phyloP scores from a whole-genome alignment of 2,888 invertebrate species.

The Cephalotes varians region DNA sequence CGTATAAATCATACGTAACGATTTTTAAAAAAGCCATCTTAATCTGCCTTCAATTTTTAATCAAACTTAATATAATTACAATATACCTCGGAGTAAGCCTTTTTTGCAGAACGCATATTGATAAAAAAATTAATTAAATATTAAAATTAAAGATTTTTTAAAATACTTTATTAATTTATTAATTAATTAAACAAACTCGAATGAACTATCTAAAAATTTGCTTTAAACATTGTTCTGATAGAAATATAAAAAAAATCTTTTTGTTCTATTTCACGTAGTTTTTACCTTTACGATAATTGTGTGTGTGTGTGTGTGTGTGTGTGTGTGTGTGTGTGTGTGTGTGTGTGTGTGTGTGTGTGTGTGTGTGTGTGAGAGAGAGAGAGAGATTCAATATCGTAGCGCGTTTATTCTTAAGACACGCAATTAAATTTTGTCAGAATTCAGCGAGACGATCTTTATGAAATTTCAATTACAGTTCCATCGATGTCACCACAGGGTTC shows the following conservation, averaged over 20 bases:
- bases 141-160: background rate
- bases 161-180: background rate
- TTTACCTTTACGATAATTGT: too few species aligned
- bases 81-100: background rate
- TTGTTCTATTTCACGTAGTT: background rate
- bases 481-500: slow-evolving; percentile 62
- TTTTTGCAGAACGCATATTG: background rate
- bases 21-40: background rate
- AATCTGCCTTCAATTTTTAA: background rate
- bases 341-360: too few species aligned
- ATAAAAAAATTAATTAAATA: background rate
- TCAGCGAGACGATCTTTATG: slow-evolving; percentile 31
- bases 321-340: too few species aligned
- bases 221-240: background rate
- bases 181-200: background rate
- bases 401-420: slow-evolving; percentile 16
- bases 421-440: slow-evolving; percentile 30
- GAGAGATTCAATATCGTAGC: background rate
- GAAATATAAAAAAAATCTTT: background rate
- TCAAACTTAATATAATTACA: background rate
- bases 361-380: too few species aligned
- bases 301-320: too few species aligned
- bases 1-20: slow-evolving; percentile 4
- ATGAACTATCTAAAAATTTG: background rate
- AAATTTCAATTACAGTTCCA: slow-evolving; percentile 69